A percentile compares a stretch with the other conserved stretches of the same genome.
Evolutionary conservation across 2,888 invertebrate genomes (phyloP).

Genomic region (Agonopterix alstromeriana): DNA sequence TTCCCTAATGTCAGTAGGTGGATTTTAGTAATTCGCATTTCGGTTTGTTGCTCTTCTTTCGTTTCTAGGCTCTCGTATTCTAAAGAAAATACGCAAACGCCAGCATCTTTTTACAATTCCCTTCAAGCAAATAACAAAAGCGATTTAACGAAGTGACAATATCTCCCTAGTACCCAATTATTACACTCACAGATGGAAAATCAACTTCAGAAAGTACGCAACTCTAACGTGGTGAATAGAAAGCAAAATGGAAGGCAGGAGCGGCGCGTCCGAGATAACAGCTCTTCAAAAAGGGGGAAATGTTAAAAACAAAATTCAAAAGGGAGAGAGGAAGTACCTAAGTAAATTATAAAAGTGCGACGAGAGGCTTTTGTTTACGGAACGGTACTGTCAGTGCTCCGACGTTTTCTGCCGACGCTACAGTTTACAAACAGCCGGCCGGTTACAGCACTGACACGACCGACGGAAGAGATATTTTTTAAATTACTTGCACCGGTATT

Average conservation of each 20-base stretch:
- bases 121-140: no score
- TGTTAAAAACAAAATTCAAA: conserved; percentile 60
- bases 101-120: no score
- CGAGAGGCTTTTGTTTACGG: conserved; percentile 54
- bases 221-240: conserved; percentile 42
- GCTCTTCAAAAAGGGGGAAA: conserved; percentile 53
- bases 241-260: conserved; percentile 47
- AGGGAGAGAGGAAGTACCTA: conserved; percentile 51
- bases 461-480: background rate
- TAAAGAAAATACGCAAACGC: no score
- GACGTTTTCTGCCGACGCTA: conserved; percentile 24
- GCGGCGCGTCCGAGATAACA: conserved; percentile 48
- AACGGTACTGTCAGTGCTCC: conserved; percentile 38
- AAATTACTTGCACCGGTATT: background rate
- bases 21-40: no score
- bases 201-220: conserved; percentile 6
- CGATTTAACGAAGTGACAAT: conserved; percentile 4
- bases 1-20: no score
- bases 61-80: no score
- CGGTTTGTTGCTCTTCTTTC: no score
- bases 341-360: conserved; percentile 64
- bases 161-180: conserved; percentile 4
- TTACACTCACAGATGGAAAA: conserved; percentile 6
- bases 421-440: background rate
- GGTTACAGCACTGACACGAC: conserved; percentile 8